Percentiles rank a stretch among this genome's conserved stretches.
Evolutionary conservation across 2,888 invertebrate genomes (phyloP).

Genomic region (Eupithecia centaureata): DNA sequence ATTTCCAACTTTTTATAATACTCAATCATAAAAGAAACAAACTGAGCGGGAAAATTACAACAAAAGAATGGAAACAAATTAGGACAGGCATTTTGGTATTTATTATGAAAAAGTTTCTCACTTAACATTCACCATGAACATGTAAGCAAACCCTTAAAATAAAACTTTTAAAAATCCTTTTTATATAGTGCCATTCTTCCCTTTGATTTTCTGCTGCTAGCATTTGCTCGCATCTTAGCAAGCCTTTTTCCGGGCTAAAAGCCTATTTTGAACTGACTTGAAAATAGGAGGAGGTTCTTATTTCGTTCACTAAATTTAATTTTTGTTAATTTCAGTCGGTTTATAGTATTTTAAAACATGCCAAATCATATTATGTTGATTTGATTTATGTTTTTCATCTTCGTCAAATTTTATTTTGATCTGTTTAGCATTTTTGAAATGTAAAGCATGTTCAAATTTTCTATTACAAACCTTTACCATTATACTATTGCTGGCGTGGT

Average conservation of each 20-base stretch:
- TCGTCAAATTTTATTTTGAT: not conserved
- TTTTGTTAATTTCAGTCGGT: too few relatives aligned
- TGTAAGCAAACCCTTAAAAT: not conserved
- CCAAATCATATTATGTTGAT: not conserved
- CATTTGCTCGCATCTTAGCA: not conserved
- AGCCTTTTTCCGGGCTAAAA: not conserved
- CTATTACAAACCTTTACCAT: too few relatives aligned
- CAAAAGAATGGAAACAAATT: too few relatives aligned
- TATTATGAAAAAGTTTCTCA: not conserved
- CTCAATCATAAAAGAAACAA: not conserved
- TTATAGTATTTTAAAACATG: too few relatives aligned
- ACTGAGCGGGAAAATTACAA: too few relatives aligned
- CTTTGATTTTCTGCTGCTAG: not conserved
- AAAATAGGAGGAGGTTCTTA: too few relatives aligned
- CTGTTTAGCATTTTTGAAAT: not conserved
- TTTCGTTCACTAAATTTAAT: too few relatives aligned
- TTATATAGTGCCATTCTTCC: not conserved
- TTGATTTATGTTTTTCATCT: not conserved
- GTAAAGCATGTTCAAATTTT: not conserved
- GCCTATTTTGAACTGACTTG: too few relatives aligned
- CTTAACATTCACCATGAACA: not conserved
- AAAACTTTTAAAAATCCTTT: not conserved
- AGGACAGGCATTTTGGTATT: not conserved
- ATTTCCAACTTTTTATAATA: not conserved
- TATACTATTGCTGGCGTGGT: too few relatives aligned